Conservation (phyloP, 2,113 vertebrate species). For the Probosciger aterrimus region DNA sequence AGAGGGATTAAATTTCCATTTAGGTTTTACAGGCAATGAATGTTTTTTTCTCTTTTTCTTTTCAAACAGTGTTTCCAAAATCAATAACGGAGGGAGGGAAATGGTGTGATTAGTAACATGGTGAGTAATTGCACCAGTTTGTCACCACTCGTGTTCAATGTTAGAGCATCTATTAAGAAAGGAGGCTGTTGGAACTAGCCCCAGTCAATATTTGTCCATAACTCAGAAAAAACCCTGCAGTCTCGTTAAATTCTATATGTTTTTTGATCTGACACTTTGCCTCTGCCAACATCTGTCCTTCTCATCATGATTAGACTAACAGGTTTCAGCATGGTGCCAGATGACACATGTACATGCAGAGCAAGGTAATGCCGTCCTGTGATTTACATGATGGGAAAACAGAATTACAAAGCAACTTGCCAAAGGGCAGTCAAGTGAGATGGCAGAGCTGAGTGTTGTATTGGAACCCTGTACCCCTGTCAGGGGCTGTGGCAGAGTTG, state of each 20-base stretch:
- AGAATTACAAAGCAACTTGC: neutral
- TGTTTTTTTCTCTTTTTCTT: neutral
- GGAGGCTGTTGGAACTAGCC: neutral
- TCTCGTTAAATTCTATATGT: neutral
- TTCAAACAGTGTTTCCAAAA: constrained; percentile 44
- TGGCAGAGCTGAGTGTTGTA: neutral
- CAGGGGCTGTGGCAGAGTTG: rapidly evolving
- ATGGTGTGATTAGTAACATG: constrained; percentile 19
- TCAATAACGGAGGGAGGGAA: constrained; percentile 10
- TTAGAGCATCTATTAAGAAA: neutral
- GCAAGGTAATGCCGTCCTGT: neutral
- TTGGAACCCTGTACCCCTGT: neutral
- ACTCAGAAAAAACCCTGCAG: neutral
- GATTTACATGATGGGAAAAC: rapidly evolving
- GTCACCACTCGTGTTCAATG: neutral
- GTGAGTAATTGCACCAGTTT: constrained; percentile 25
- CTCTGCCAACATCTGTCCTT: neutral
- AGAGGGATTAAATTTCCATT: constrained; percentile 61
- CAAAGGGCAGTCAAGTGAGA: neutral
- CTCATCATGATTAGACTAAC: neutral
- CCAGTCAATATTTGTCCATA: neutral
- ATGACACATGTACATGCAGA: rapidly evolving
- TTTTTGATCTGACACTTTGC: neutral
- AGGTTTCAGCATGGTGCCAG: rapidly evolving
- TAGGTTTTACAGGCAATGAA: constrained; percentile 22